Base-by-base conservation (phyloP, 2,797 vertebrate genomes). In the Hypotaenidia okinawae region DNA sequence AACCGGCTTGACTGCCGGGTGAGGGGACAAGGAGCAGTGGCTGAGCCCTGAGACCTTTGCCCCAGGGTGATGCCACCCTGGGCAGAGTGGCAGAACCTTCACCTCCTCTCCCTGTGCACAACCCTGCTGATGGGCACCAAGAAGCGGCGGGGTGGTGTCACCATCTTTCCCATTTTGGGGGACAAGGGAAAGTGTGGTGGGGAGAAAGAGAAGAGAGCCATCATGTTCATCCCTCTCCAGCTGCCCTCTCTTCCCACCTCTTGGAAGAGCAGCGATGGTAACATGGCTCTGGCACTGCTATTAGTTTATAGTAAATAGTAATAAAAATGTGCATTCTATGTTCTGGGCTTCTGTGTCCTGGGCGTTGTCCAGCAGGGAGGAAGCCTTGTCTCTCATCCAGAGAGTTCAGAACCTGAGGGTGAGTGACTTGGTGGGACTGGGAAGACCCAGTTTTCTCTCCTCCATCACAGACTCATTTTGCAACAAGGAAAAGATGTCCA, bases 221-320 rank as follows among this genome's bases (percentile, higher is more conserved):
- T 69, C 33, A 18, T 15, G 6, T 58, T 85, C 16, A 14, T 45
- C 10, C 16, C 28, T 86, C 54, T 49, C 41, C 39, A 45, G 47
- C 47, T 41, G 25, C 30, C 17, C 27, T 84, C n/a, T 45, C 9
- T 62, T 73, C 51, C 30, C 41, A 7, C 12, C 37, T 51, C 84
- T 70, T 62, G 45, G 51, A 75, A 49, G 10, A 80, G 43, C 33
- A 47, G 49, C 33, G 64, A 72, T 1, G 2, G 49, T 11, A 67
- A 16, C 21, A 35, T n/a, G 0, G 5, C 30, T 59, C 18, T 0
- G 0, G 62, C 3, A 3, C 19, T 15, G 2, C 28, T 54, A 47
- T 41, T 19, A 39, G 17, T 67, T 89, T 67, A 62, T 16, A 61
- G 16, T 57, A 57, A 83, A 76, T 10, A 73, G 30, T 30, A 76